Percentiles rank a stretch among this genome's conserved stretches.
These are phyloP conservation scores for Petrolisthes manimaculis DNA, from an alignment of 2,888 invertebrate species.

Conservation along the genomic window DNA sequence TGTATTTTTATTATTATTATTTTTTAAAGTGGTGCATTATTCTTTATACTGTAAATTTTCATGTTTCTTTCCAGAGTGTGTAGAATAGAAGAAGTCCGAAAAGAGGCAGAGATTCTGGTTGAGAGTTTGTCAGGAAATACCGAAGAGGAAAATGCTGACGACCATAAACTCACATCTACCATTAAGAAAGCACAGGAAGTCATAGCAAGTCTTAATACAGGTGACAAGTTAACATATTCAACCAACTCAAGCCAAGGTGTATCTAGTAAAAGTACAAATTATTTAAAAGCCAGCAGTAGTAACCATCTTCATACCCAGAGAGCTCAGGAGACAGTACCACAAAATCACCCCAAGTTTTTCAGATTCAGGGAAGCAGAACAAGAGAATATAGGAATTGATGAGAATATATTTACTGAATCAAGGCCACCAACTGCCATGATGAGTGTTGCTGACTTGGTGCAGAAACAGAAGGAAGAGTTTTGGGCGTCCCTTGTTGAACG, in stretches of 20 bases:
- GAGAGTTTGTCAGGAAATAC: background rate
- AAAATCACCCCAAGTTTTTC: background rate
- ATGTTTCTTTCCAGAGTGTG: background rate
- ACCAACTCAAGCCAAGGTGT: background rate
- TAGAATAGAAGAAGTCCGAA: background rate
- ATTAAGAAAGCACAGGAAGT: conserved; percentile 7
- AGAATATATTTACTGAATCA: background rate
- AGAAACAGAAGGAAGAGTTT: background rate
- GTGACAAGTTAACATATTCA: background rate
- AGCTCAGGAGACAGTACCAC: background rate
- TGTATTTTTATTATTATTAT: no score
- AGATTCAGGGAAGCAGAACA: background rate
- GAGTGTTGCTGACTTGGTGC: background rate
- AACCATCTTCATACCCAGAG: background rate
- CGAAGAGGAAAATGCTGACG: background rate
- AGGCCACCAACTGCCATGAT: background rate
- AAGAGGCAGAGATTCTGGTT: background rate
- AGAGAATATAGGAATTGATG: background rate
- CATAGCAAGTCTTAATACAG: background rate
- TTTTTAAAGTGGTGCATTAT: no score
- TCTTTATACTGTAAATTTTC: no score
- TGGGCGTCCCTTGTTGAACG: background rate
- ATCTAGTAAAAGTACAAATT: background rate
- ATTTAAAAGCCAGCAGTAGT: background rate
- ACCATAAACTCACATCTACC: background rate